Conservation (phyloP, 1,140 invertebrate species). For the Oreohelix idahoensis region DNA sequence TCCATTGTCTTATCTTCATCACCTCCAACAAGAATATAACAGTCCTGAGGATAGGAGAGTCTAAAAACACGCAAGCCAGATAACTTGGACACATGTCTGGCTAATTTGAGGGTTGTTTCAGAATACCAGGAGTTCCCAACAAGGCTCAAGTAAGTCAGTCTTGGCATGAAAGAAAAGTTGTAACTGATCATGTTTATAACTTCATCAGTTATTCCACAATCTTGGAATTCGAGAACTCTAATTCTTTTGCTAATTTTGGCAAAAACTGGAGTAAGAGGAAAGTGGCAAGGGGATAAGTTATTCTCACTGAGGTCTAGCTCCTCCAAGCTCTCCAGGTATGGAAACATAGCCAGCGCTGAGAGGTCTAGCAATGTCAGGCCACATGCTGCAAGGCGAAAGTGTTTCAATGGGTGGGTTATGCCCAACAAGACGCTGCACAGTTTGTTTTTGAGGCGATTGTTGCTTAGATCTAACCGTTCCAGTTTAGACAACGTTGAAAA, state of each 20-base stretch:
- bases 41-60: conserved; percentile 46
- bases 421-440: conserved; percentile 50
- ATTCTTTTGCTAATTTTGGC: conserved; percentile 20
- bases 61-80: conserved; percentile 39
- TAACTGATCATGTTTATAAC: conserved; percentile 28
- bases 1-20: conserved; percentile 27
- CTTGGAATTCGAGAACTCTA: conserved; percentile 51
- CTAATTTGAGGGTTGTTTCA: conserved; percentile 28
- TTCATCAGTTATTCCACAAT: conserved; percentile 42
- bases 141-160: conserved; percentile 49
- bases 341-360: conserved; percentile 48
- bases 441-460: conserved; percentile 56
- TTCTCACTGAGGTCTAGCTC: conserved; percentile 66
- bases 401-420: conserved; percentile 51
- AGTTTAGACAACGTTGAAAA: conserved; percentile 49
- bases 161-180: conserved; percentile 34
- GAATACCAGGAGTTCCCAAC: conserved; percentile 40
- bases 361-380: conserved; percentile 57
- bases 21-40: conserved; percentile 29
- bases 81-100: conserved; percentile 31
- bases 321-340: conserved; percentile 48
- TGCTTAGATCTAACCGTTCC: conserved; percentile 61
- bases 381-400: conserved; percentile 59
- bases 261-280: conserved; percentile 46
- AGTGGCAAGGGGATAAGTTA: conserved; percentile 42